Evolutionary conservation across 1,140 invertebrate genomes (phyloP).

Genomic region (Brachionus paranguensis): DNA sequence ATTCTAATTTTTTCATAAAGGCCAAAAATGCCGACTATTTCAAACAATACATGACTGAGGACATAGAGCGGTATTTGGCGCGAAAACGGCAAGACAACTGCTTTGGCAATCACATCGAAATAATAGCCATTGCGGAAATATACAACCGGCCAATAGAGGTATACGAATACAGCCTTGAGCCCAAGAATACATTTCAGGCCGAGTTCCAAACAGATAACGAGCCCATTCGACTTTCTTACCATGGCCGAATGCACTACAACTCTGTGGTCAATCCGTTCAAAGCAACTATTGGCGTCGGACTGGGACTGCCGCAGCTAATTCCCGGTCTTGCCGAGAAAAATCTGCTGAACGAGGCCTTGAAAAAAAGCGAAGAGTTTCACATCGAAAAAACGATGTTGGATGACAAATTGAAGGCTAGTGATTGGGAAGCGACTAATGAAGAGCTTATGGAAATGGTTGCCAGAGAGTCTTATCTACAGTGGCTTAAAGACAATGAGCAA

Average conservation of each 20-base stretch:
- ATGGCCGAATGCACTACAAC: conserved; percentile 82
- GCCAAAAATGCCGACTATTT: conserved; percentile 80
- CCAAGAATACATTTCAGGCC: conserved; percentile 83
- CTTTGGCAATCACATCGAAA: conserved; percentile 88
- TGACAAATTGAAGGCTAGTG: conserved; percentile 81
- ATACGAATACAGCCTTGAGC: conserved; percentile 78
- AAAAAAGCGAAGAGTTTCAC: conserved; percentile 74
- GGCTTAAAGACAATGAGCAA: conserved; percentile 69
- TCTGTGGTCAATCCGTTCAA: conserved; percentile 81
- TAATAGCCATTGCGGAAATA: conserved; percentile 86
- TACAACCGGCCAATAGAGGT: conserved; percentile 87
- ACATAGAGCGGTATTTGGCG: conserved; percentile 77
- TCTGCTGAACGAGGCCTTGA: conserved; percentile 70
- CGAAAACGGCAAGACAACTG: conserved; percentile 64
- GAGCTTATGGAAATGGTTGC: conserved; percentile 80
- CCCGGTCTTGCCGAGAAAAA: conserved; percentile 71
- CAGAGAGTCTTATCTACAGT: conserved; percentile 80
- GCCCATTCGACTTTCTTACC: conserved; percentile 81
- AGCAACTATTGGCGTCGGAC: conserved; percentile 70
- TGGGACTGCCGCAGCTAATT: conserved; percentile 75
- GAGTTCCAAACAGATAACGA: conserved; percentile 65
- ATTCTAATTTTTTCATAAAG: conserved; percentile 53
- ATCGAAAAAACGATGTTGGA: conserved; percentile 87
- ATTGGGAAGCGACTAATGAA: conserved; percentile 88
- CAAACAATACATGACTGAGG: conserved; percentile 85